phyloP scores from a whole-genome alignment of 2,888 invertebrate genomes.

The Drosophila ustulata region DNA sequence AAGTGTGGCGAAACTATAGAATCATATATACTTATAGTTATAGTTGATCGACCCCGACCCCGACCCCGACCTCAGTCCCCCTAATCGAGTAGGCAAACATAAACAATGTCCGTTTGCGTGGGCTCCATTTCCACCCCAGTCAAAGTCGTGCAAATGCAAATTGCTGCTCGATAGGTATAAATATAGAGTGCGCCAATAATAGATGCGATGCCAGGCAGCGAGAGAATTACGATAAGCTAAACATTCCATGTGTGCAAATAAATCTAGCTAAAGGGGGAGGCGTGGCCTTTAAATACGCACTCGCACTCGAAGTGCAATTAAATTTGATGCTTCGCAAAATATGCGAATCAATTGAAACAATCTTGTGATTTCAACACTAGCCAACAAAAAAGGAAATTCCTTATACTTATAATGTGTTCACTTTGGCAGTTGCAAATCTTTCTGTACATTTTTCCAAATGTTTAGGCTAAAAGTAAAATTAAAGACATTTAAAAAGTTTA shows the following conservation, averaged over 20 bases:
- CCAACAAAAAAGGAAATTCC: neutral
- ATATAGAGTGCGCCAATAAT: conserved; percentile 63
- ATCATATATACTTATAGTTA: conserved; percentile 6
- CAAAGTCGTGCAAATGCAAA: conserved; percentile 34
- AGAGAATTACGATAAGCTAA: conserved; percentile 46
- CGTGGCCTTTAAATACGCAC: conserved; percentile 29
- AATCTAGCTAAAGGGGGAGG: conserved; percentile 19
- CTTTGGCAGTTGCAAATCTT: too few species aligned
- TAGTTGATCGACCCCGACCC: conserved; percentile 33
- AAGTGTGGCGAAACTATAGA: conserved; percentile 64
- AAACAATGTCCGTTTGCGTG: conserved; percentile 55
- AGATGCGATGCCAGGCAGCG: conserved; percentile 37
- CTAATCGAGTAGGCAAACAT: conserved; percentile 6
- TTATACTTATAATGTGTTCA: neutral
- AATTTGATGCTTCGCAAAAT: conserved; percentile 18
- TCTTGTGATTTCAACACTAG: conserved; percentile 12
- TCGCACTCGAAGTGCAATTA: conserved; percentile 41
- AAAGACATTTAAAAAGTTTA: too few species aligned
- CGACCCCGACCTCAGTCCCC: neutral
- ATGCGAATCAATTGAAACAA: conserved; percentile 24
- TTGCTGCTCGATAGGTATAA: conserved; percentile 60
- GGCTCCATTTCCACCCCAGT: conserved; percentile 36
- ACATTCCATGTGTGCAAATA: conserved; percentile 36
- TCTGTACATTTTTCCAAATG: too few species aligned
- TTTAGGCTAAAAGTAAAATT: too few species aligned